Percentiles rank a stretch among this genome's conserved stretches.
Evolutionary conservation across 2,888 invertebrate genomes (phyloP).

Genomic region (Acleris laterana): DNA sequence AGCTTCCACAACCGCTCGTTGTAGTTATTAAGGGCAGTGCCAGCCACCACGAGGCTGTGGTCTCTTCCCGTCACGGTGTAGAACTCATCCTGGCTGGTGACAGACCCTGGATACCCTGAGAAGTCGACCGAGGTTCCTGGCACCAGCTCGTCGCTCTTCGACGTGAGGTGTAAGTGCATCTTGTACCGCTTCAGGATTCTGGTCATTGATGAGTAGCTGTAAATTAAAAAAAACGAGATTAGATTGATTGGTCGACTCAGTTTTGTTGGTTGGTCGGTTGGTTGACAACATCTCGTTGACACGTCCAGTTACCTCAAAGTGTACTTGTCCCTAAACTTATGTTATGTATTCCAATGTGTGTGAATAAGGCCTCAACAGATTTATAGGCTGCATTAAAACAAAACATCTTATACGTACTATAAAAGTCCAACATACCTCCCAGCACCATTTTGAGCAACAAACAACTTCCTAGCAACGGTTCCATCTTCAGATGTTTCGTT

Average conservation of each 20-base stretch:
- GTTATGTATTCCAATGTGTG: too few species aligned
- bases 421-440: slow-evolving; percentile 76
- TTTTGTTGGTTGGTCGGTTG: neutral
- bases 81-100: slow-evolving; percentile 93
- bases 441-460: slow-evolving; percentile 92
- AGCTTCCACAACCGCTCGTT: slow-evolving; percentile 89
- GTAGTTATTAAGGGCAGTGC: slow-evolving; percentile 91
- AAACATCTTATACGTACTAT: too few species aligned
- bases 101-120: slow-evolving; percentile 92
- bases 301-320: too few species aligned
- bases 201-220: slow-evolving; percentile 91
- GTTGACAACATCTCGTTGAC: too few species aligned
- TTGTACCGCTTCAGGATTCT: slow-evolving; percentile 93
- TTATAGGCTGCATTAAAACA: too few species aligned
- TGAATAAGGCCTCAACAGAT: too few species aligned
- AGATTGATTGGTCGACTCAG: too few species aligned
- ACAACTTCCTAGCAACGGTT: slow-evolving; percentile 78
- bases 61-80: slow-evolving; percentile 87
- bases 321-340: too few species aligned
- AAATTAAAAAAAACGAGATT: slow-evolving; percentile 38
- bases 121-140: slow-evolving; percentile 89
- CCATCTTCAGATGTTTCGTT: slow-evolving; percentile 72
- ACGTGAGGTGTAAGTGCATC: slow-evolving; percentile 88
- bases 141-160: slow-evolving; percentile 78
- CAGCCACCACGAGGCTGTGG: slow-evolving; percentile 87